Base-by-base conservation (phyloP, 2,113 vertebrate genomes). In the Aspidoscelis tigris region DNA sequence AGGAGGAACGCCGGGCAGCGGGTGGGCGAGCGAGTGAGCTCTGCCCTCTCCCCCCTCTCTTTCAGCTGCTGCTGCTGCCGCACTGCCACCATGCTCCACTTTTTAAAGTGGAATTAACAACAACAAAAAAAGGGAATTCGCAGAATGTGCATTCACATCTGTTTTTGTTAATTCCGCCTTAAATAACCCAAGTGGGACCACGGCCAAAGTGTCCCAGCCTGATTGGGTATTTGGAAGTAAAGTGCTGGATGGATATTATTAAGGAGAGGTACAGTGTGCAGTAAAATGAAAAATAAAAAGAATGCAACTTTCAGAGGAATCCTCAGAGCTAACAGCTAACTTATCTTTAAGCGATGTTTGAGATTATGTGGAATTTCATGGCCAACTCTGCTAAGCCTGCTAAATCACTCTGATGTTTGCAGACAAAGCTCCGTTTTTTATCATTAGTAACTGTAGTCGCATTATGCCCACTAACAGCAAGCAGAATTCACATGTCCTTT, bases 201-300 rank as follows among this genome's bases (percentile, higher is more conserved):
- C 33, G 33, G 33, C 33, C 33, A 33, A 33, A 33, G 33, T 68
- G 33, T 80, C 14, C 50, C 65, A 21, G 18, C 43, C 85, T 83
- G 87, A 70, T 21, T 68, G 84, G 88, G 43, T 90, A 79, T 91
- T 90, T 50, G 80, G 65, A 66, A 90, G 72, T 58, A 61, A 79
- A 74, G 50, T 89, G 78, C 72, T 80, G 50, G 58, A 64, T 47
- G 18, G 84, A 74, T 83, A 87, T 76, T 55, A 68, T 86, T 87
- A 80, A 76, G 84, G 26, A 65, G 21, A 91, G 87, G 82, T 85
- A 88, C 77, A n/a, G 75, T 88, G 76, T 77, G 81, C 80, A 39
- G 77, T 47, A 80, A 86, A 87, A 58, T 22, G 68, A 89, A 92
- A 69, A 92, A 76, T 64, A 87, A 90, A 93, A 69, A 92, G 77